A percentile compares a stretch with the other conserved stretches of the same genome.
Conservation (phyloP, 2,797 vertebrate species). For the Chaetodon trifasciatus region DNA sequence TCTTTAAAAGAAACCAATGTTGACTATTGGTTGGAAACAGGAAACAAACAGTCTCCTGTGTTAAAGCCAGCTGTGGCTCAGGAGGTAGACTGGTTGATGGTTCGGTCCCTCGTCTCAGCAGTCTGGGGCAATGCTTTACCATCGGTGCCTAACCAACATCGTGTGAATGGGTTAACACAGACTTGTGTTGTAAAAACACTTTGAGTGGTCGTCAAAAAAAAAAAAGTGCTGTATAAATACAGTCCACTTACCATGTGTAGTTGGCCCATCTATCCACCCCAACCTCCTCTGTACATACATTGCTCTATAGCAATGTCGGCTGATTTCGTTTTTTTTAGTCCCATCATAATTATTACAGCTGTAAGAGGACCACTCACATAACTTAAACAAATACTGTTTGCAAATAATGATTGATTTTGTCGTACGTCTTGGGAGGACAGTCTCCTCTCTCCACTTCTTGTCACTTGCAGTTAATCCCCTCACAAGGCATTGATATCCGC, state of each 20-base stretch:
- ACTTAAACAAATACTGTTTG: neutral
- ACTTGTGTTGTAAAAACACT: too few relatives aligned
- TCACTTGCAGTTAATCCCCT: slow-evolving; percentile 30
- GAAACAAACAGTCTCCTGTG: neutral
- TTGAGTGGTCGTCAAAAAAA: too few relatives aligned
- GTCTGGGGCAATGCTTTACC: too few relatives aligned
- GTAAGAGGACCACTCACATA: neutral
- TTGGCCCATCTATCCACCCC: neutral
- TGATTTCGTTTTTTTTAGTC: neutral
- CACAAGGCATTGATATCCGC: slow-evolving; percentile 49
- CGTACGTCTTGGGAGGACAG: neutral
- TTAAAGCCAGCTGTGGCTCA: neutral
- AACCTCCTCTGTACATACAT: neutral
- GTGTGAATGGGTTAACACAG: too few relatives aligned
- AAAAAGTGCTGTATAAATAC: too few relatives aligned
- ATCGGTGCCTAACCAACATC: too few relatives aligned
- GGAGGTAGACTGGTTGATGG: too few relatives aligned
- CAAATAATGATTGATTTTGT: neutral
- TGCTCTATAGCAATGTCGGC: neutral
- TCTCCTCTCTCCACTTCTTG: neutral
- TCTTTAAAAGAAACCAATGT: neutral
- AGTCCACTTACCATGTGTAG: neutral
- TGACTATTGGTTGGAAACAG: neutral
- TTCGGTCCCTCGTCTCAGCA: too few relatives aligned
- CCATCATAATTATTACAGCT: neutral